phyloP scores from a whole-genome alignment of 2,113 vertebrate genomes.

The Pterophyllum scalare region DNA sequence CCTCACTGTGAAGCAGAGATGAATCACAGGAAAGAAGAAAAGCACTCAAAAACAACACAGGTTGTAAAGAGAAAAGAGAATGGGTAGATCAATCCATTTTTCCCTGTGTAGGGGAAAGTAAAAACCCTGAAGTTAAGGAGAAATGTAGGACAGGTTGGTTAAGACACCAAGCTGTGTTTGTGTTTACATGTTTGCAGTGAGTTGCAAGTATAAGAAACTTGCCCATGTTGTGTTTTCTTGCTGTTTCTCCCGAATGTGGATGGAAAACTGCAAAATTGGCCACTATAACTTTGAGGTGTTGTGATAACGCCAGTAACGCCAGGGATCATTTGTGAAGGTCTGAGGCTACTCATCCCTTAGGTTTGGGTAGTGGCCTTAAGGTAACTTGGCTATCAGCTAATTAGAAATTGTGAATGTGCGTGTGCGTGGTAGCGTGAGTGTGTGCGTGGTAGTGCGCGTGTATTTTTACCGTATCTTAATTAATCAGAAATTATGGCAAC shows the following conservation, averaged over 20 bases:
- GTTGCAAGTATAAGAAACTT: slow-evolving; percentile 43
- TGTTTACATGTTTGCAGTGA: slow-evolving; percentile 78
- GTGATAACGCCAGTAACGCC: slow-evolving; percentile 23
- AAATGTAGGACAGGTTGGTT: slow-evolving; percentile 35
- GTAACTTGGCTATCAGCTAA: slow-evolving; percentile 90
- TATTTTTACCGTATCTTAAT: slow-evolving; percentile 37
- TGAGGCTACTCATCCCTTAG: slow-evolving; percentile 59
- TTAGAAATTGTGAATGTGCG: slow-evolving; percentile 70
- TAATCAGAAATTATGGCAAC: slow-evolving; percentile 26
- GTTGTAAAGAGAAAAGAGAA: not conserved
- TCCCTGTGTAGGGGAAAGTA: slow-evolving; percentile 2
- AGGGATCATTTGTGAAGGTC: slow-evolving; percentile 44
- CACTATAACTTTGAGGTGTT: slow-evolving; percentile 25
- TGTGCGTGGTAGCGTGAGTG: slow-evolving; percentile 3
- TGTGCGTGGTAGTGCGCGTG: not conserved
- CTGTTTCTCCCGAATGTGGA: slow-evolving; percentile 34
- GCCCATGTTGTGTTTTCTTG: slow-evolving; percentile 55
- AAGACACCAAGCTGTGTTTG: slow-evolving; percentile 60
- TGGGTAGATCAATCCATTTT: slow-evolving; percentile 39
- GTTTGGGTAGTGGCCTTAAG: slow-evolving; percentile 93
- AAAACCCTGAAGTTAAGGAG: slow-evolving; percentile 23
- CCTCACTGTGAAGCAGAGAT: slow-evolving; percentile 90
- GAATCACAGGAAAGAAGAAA: not conserved
- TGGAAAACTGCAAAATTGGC: slow-evolving; percentile 24
- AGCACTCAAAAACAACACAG: slow-evolving; percentile 23